Conservation (phyloP, 2,113 vertebrate genomes). For the Corvus moneduloides region DNA sequence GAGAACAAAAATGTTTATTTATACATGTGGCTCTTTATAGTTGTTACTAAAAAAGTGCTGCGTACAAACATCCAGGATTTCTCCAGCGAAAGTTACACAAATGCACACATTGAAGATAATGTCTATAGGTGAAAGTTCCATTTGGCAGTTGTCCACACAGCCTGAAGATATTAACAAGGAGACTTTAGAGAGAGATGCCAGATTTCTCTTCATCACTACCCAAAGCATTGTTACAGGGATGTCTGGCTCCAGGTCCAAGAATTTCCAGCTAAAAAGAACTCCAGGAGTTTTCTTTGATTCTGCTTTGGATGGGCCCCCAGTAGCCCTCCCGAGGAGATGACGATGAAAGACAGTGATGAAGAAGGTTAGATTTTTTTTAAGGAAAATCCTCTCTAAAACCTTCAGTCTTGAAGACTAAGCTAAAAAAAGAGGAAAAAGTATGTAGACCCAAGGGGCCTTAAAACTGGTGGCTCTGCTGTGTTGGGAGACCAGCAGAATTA, state of each 20-base stretch:
- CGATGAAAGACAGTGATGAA: slow-evolving; percentile 49
- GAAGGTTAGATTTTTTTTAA: slow-evolving; percentile 10
- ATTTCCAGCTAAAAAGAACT: slow-evolving; percentile 60
- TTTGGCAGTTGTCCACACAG: slow-evolving; percentile 61
- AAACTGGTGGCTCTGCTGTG: slow-evolving; percentile 1
- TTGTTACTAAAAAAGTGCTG: slow-evolving; percentile 24
- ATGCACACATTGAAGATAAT: background rate
- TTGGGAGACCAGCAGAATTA: background rate
- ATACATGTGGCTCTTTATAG: slow-evolving; percentile 31
- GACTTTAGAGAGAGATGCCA: slow-evolving; percentile 29
- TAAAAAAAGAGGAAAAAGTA: slow-evolving; percentile 22
- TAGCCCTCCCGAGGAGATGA: slow-evolving; percentile 44
- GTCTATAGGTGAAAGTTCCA: slow-evolving; percentile 50
- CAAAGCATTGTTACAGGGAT: slow-evolving; percentile 22
- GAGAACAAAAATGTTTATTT: slow-evolving; percentile 59
- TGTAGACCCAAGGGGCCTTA: background rate
- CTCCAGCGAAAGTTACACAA: slow-evolving; percentile 30
- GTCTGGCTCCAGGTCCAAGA: slow-evolving; percentile 54
- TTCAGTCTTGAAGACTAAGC: background rate
- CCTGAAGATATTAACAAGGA: slow-evolving; percentile 56
- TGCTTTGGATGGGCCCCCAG: slow-evolving; percentile 29
- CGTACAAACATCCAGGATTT: slow-evolving; percentile 12
- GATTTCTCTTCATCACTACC: slow-evolving; percentile 26
- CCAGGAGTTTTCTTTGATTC: slow-evolving; percentile 64
- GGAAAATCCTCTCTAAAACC: background rate